A percentile compares a stretch with the other conserved stretches of the same genome.
Conservation (phyloP, 2,888 invertebrate species). For the Oligia fasciuncula region DNA sequence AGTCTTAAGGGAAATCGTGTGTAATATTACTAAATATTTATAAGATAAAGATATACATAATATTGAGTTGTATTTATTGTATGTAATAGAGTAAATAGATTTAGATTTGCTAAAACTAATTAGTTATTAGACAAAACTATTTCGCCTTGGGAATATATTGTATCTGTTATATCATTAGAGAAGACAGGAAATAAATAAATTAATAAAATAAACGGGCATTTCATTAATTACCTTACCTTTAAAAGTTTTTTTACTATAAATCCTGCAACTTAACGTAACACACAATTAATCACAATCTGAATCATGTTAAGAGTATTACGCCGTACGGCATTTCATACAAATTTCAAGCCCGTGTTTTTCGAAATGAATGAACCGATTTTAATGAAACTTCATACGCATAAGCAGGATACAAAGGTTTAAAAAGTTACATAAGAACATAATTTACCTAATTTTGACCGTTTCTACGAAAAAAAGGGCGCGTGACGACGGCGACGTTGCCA, state of each 20-base stretch:
- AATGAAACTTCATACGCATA: too few species aligned
- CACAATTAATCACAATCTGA: too few species aligned
- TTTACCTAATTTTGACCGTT: too few species aligned
- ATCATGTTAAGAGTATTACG: too few species aligned
- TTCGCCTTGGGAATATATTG: conserved; percentile 80
- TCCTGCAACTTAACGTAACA: too few species aligned
- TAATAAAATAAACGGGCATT: conserved; percentile 51
- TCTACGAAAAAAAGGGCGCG: too few species aligned
- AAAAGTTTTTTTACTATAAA: not conserved
- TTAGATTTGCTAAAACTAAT: conserved; percentile 72
- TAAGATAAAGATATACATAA: conserved; percentile 75
- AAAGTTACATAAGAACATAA: too few species aligned
- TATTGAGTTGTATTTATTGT: conserved; percentile 82
- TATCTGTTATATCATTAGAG: conserved; percentile 81
- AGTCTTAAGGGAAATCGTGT: conserved; percentile 82
- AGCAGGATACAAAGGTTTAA: too few species aligned
- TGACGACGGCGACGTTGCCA: too few species aligned
- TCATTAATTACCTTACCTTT: conserved; percentile 29
- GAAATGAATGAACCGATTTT: too few species aligned
- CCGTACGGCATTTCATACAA: too few species aligned
- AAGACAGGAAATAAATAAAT: conserved; percentile 80
- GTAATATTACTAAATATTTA: conserved; percentile 74
- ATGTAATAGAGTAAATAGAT: conserved; percentile 77
- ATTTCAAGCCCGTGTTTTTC: too few species aligned
- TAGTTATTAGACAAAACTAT: conserved; percentile 74